Conservation (phyloP, 2,113 vertebrate genomes). For the Rhabdornis inornatus region DNA sequence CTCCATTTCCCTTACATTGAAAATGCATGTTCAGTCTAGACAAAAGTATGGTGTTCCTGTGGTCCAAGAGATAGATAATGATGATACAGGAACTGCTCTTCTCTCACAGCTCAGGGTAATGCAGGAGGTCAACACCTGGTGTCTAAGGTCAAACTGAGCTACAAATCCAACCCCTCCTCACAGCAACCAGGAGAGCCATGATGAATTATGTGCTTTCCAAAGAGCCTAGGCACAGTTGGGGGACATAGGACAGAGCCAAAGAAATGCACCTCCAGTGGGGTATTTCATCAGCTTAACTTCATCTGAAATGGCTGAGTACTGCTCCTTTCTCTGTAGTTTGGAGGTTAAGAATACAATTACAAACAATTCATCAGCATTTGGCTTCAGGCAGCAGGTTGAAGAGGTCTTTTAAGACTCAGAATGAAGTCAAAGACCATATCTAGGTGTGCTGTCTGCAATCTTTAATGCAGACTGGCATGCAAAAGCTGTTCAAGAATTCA, state of each 20-base stretch:
- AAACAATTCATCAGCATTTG: neutral
- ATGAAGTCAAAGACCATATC: neutral
- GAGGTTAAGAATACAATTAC: neutral
- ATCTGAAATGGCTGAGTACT: neutral
- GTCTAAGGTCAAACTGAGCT: neutral
- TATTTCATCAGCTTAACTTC: neutral
- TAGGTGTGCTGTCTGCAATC: neutral
- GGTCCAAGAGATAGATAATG: neutral
- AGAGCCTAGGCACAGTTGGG: neutral
- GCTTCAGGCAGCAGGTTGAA: neutral
- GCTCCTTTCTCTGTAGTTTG: neutral
- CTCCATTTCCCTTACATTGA: neutral
- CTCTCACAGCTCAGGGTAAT: neutral
- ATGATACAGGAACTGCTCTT: neutral
- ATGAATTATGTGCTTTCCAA: neutral
- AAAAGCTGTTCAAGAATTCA: neutral
- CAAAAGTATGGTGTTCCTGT: neutral
- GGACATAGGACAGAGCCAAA: neutral
- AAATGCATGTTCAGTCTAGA: neutral
- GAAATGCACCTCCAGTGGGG: neutral
- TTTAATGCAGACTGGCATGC: neutral
- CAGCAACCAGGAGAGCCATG: neutral
- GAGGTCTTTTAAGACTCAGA: neutral
- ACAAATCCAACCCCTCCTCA: neutral
- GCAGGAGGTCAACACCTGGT: neutral